Evolutionary conservation across 1,140 invertebrate species (phyloP).

Genomic region (Condylostylus longicornis): DNA sequence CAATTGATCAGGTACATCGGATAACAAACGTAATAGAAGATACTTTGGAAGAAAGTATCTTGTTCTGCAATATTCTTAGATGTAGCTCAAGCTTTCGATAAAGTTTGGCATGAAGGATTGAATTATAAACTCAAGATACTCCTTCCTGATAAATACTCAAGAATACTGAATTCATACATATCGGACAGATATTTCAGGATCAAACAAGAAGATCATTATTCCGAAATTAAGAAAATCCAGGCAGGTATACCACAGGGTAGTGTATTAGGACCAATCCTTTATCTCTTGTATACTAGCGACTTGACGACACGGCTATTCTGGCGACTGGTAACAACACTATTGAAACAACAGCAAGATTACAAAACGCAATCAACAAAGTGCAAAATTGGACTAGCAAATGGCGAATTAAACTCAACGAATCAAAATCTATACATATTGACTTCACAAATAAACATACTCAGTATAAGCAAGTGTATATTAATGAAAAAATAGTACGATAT

Average conservation of each 20-base stretch:
- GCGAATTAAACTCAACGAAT: too few species aligned
- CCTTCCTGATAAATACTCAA: constrained; percentile 5
- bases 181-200: constrained; percentile 10
- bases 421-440: too few species aligned
- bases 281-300: constrained; percentile 10
- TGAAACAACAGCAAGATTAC: too few species aligned
- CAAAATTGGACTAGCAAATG: too few species aligned
- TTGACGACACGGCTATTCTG: constrained; percentile 8
- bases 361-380: too few species aligned
- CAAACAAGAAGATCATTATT: constrained; percentile 10
- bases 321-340: too few species aligned
- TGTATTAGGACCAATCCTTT: constrained; percentile 5
- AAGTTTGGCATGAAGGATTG: constrained; percentile 20
- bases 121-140: constrained; percentile 11
- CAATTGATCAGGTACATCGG: constrained; percentile 14
- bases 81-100: constrained; percentile 19
- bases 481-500: too few species aligned
- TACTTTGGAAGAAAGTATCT: constrained; percentile 13
- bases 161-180: constrained; percentile 12
- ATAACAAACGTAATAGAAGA: constrained; percentile 9
- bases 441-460: too few species aligned
- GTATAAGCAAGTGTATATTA: too few species aligned
- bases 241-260: constrained; percentile 8
- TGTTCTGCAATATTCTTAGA: constrained; percentile 18
- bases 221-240: constrained; percentile 9